Percentiles rank a stretch among this genome's conserved stretches.
Evolutionary conservation across 2,113 vertebrate genomes (phyloP).

Genomic region (Chloropsis cyanopogon): DNA sequence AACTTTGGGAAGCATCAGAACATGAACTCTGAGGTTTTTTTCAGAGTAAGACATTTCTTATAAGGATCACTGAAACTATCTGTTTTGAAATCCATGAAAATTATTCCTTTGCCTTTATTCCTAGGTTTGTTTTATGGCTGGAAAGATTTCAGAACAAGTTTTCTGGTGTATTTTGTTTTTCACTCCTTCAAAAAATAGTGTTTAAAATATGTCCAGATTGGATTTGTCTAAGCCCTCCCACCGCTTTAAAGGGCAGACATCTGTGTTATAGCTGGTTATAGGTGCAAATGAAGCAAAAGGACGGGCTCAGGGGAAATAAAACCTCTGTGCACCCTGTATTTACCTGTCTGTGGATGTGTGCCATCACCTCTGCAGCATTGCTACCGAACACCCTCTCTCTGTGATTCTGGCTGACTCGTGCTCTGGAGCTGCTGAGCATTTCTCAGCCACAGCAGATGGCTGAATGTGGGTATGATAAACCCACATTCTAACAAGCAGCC

Average conservation of each 20-base stretch:
- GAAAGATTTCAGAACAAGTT: not conserved
- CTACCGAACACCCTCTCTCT: not conserved
- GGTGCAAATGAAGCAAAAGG: not conserved
- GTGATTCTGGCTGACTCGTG: not conserved
- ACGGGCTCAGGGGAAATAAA: not conserved
- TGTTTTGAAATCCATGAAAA: not conserved
- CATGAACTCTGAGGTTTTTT: not conserved
- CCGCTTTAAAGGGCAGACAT: not conserved
- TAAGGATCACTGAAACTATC: not conserved
- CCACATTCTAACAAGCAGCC: not conserved
- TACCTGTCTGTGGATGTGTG: not conserved
- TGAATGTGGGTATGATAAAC: not conserved
- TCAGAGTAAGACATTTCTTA: not conserved
- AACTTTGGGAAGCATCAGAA: not conserved
- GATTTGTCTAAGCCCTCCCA: not conserved
- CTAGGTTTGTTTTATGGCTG: not conserved
- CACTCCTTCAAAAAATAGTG: not conserved
- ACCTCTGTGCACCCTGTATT: not conserved
- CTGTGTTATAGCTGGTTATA: not conserved
- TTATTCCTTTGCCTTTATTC: not conserved
- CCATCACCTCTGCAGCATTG: not conserved
- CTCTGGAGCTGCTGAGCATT: not conserved
- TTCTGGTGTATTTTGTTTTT: not conserved
- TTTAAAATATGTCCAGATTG: not conserved
- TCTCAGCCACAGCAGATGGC: not conserved